phyloP scores from a whole-genome alignment of 2,888 invertebrate species.

The Gryllus longicercus region DNA sequence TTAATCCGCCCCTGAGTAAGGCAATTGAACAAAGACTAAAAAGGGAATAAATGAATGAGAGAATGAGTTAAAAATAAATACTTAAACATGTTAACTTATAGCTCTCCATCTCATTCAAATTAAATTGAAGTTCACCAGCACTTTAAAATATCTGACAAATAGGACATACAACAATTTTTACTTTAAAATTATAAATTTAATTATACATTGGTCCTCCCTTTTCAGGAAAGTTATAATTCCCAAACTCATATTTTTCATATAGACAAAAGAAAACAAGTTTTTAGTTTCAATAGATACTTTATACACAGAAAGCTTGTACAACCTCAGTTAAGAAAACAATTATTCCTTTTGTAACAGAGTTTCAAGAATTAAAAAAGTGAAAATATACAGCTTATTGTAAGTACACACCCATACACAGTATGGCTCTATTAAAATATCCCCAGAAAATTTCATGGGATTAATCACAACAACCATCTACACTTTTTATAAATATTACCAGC shows the following conservation, averaged over 20 bases:
- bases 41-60: too few species aligned
- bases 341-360: neutral
- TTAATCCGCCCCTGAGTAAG: too few species aligned
- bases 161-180: too few species aligned
- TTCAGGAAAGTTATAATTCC: too few species aligned
- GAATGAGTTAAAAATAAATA: too few species aligned
- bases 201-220: too few species aligned
- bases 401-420: slow-evolving; percentile 23
- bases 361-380: neutral
- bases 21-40: too few species aligned
- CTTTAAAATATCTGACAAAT: too few species aligned
- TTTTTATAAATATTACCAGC: slow-evolving; percentile 20
- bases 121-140: too few species aligned
- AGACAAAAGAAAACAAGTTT: neutral
- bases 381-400: slow-evolving; percentile 2
- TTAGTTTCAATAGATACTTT: neutral
- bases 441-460: neutral
- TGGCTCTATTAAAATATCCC: slow-evolving; percentile 8
- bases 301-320: neutral
- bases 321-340: neutral
- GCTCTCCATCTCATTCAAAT: too few species aligned
- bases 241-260: neutral
- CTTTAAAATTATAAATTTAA: too few species aligned
- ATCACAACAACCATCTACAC: neutral
- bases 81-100: too few species aligned